phyloP scores from a whole-genome alignment of 1,140 invertebrate species.

The Hyles vespertilio region DNA sequence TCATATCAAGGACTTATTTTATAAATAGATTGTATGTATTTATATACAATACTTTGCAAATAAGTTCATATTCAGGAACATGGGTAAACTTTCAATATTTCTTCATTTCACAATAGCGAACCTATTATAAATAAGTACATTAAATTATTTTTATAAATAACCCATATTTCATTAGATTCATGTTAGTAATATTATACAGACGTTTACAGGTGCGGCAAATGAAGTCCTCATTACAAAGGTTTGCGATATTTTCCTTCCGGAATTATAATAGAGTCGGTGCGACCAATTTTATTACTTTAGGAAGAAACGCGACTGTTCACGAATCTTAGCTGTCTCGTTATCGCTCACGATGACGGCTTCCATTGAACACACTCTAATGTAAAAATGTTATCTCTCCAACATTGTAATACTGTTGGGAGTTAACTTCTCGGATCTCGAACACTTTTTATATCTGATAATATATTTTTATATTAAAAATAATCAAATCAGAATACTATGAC shows the following conservation, averaged over 20 bases:
- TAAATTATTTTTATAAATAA: background rate
- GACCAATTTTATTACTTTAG: conserved; percentile 17
- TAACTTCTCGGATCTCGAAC: conserved; percentile 19
- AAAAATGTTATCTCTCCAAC: conserved; percentile 30
- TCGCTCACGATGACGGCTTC: conserved; percentile 29
- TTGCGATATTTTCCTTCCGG: conserved; percentile 43
- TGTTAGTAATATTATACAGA: no score
- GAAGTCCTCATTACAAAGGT: no score
- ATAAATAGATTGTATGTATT: no score
- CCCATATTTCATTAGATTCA: background rate
- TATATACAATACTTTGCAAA: no score
- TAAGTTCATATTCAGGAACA: no score
- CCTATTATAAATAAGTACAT: background rate
- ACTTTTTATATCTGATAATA: conserved; percentile 7
- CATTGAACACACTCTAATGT: conserved; percentile 30
- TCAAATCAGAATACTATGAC: no score
- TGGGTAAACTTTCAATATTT: no score
- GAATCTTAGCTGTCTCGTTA: conserved; percentile 52
- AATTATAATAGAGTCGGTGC: conserved; percentile 36
- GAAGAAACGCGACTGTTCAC: conserved; percentile 25
- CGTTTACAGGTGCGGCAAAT: no score
- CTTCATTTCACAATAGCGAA: no score
- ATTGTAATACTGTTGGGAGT: conserved; percentile 37
- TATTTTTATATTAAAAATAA: no score
- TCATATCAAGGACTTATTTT: background rate